These are phyloP conservation scores for Sminthurides bifidus DNA, from an alignment of 1,140 invertebrate genomes.

Conservation along the genomic window DNA sequence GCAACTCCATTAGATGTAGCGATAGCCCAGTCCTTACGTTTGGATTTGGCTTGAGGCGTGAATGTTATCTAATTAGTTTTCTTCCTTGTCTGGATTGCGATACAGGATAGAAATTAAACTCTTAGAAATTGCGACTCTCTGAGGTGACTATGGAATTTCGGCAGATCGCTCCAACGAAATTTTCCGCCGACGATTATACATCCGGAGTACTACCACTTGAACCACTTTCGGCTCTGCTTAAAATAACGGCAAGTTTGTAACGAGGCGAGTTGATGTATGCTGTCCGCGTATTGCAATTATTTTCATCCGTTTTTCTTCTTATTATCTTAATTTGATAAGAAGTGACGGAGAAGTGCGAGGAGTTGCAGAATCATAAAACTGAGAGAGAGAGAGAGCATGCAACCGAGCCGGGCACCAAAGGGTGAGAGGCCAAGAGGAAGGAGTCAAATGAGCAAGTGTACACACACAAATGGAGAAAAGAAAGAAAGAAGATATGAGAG, in stretches of 20 bases:
- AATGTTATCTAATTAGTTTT: not conserved
- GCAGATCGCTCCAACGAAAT: too few relatives aligned
- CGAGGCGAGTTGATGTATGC: constrained; percentile 18
- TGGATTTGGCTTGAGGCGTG: too few relatives aligned
- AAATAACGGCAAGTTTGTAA: not conserved
- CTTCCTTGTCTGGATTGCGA: not conserved
- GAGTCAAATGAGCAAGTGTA: not conserved
- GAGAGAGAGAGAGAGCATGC: too few relatives aligned
- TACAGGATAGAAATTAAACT: too few relatives aligned
- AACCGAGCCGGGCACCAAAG: too few relatives aligned
- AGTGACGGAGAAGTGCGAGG: too few relatives aligned
- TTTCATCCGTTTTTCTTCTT: constrained; percentile 27
- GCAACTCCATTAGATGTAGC: not conserved
- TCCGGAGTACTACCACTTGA: too few relatives aligned
- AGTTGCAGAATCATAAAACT: too few relatives aligned
- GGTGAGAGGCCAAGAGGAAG: not conserved
- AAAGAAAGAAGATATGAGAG: not conserved
- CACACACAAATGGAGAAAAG: not conserved
- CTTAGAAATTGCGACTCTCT: not conserved
- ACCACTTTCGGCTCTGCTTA: not conserved
- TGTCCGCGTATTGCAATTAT: constrained; percentile 31
- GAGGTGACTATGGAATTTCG: constrained; percentile 24
- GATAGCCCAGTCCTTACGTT: not conserved
- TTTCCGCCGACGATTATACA: too few relatives aligned
- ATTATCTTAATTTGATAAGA: constrained; percentile 31